phyloP scores from a whole-genome alignment of 2,888 invertebrate species.

The Oegoconia quadripuncta region DNA sequence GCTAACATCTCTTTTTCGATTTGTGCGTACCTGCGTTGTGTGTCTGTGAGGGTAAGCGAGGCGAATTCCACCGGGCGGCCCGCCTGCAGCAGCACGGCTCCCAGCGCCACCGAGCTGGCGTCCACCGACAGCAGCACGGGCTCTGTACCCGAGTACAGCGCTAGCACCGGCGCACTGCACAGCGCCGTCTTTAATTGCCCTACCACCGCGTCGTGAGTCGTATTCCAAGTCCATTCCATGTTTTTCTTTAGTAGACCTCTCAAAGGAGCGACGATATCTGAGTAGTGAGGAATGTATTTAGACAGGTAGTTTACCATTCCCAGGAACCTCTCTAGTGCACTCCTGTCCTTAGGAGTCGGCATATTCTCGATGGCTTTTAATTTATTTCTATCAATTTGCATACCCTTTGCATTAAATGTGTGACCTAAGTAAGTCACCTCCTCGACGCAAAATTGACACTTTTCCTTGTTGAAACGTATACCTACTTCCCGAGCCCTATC shows the following conservation, averaged over 20 bases:
- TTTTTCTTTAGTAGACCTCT: constrained; percentile 14
- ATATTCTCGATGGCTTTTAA: constrained; percentile 9
- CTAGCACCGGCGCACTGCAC: constrained; percentile 15
- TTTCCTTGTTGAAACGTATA: constrained; percentile 10
- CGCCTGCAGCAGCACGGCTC: constrained; percentile 24
- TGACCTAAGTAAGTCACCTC: constrained; percentile 20
- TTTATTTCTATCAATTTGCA: constrained; percentile 8
- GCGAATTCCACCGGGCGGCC: no score
- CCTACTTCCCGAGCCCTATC: constrained; percentile 7
- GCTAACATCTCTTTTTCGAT: constrained; percentile 35
- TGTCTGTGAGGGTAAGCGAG: constrained; percentile 23
- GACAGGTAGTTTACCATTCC: constrained; percentile 15
- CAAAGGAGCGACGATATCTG: constrained; percentile 3
- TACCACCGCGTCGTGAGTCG: constrained; percentile 5
- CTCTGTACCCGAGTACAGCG: constrained; percentile 7
- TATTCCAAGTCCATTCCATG: constrained; percentile 8
- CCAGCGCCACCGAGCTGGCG: constrained; percentile 19
- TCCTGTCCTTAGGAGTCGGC: constrained; percentile 6
- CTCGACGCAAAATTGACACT: constrained; percentile 16
- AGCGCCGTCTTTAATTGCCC: constrained; percentile 3
- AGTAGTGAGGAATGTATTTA: constrained; percentile 10
- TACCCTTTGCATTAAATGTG: constrained; percentile 6
- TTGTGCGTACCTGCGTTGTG: constrained; percentile 24
- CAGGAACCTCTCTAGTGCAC: constrained; percentile 11
- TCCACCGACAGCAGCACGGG: constrained; percentile 24